Base-by-base conservation (phyloP, 1,140 invertebrate genomes). In the Drosophila pseudoananassae region DNA sequence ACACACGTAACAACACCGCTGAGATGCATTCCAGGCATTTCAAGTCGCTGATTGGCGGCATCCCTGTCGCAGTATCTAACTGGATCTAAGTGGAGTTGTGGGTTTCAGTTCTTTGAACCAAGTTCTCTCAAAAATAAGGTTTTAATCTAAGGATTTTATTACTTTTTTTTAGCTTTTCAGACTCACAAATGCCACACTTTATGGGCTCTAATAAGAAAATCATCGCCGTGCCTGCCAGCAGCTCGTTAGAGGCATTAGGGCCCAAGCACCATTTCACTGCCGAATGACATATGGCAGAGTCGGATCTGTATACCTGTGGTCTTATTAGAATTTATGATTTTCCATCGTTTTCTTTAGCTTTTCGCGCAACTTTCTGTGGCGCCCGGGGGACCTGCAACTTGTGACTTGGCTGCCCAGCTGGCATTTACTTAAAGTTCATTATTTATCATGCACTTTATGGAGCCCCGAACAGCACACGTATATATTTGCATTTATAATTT, bases 21-120 rank as follows among this genome's bases (percentile, higher is more conserved):
- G 6, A 47, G 47, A 72, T 72, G 59, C 75, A 73, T 78, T 78
- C 76, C 52, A 58, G 57, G 36, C 66, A 72, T 60, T 82, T 72
- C 57, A 61, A 77, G 66, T 76, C 70, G 77, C 73, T 76, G 71
- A 79, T 79, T 79, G 76, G 76, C 76, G 76, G 69, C 66, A 68
- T 69, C 65, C 65, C 65, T 46, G 63, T 38, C 33, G 12, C 46
- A 45, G 46, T 66, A 66, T 69, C 63, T 69, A 69, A 69, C 66
- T 69, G 66, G 20, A 69, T 69, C 66, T 69, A 69, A 66, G 59
- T 71, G 68, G 66, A 71, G 66, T 46, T 71, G 68, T 71, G 66
- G 54, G 68, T 33, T 53, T 73, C 2, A 60, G 68, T 73, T 73
- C 57, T 20, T 69, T 56, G 64, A 56, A 70, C 43, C n/a, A 29